phyloP scores from a whole-genome alignment of 2,797 vertebrate genomes.

The Gallinago nigripennis region DNA sequence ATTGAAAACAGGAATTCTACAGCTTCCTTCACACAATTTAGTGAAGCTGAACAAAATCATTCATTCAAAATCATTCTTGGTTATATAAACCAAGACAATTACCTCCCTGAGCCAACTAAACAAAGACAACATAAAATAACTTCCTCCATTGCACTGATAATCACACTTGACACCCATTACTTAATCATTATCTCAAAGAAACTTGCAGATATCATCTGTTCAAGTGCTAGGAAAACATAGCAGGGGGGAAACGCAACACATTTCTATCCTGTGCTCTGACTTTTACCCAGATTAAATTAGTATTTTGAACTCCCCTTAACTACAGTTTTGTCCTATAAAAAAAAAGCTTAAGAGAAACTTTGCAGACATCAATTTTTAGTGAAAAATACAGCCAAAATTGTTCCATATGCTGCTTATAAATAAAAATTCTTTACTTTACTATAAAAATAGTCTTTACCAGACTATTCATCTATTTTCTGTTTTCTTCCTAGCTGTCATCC shows the following conservation, averaged over 20 bases:
- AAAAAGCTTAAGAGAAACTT: not conserved
- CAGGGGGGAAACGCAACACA: too few species aligned
- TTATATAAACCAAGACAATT: not conserved
- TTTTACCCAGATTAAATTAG: not conserved
- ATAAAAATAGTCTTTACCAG: too few species aligned
- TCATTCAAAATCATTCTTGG: too few species aligned
- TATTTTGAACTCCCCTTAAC: not conserved
- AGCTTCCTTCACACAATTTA: not conserved
- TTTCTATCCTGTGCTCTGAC: not conserved
- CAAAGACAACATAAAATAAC: not conserved
- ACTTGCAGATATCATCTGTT: not conserved
- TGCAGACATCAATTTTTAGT: not conserved
- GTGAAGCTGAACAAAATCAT: not conserved
- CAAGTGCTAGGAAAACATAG: not conserved
- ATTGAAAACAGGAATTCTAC: not conserved
- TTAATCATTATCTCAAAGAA: not conserved
- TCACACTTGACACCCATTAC: not conserved
- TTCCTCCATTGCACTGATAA: not conserved
- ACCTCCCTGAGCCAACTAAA: not conserved
- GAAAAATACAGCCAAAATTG: not conserved
- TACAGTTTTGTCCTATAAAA: not conserved
- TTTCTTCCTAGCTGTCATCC: not conserved
- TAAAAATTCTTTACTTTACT: too few species aligned
- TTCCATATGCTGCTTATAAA: not conserved
- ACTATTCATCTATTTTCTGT: constrained; percentile 14